Base-by-base conservation (phyloP, 37 sponge, comb jelly and placozoan species). In the Spongilla lacustris region DNA sequence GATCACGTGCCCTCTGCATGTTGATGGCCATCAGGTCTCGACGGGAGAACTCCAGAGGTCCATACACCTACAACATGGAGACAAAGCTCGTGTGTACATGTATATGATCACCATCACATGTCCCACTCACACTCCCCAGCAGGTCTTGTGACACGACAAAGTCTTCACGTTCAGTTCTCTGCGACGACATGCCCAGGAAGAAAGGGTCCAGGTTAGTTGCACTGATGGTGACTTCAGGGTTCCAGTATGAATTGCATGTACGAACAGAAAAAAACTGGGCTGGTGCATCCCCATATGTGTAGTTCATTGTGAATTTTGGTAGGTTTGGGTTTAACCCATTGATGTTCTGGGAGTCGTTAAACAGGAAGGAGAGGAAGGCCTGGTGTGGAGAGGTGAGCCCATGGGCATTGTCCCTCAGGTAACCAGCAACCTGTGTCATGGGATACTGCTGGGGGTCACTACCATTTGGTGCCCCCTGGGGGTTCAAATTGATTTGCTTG, bases 21-120 rank as follows among this genome's bases (percentile, higher is more conserved):
- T 96, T 96, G 67, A 94, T 74, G 34, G 98, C 98, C 95, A 98
- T 94, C 75, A 94, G 84, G 50, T 98, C 98, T 68, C 98, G 91
- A 30, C 98, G 85, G n/a, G 84, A 86, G 89, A 81, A 92, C 58
- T 98, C 95, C 73, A 96, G 84, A 5, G 95, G 94, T 30, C 98
- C 98, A 77, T 93, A 98, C 36, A 94, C 97, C 76, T 88, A 70
- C 4, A 36, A 77, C 31, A 22, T n/a, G 23, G 50, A 10, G 50
- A 13, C 46, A 81, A 8, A 66, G 2, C 36, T n/a, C n/a, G n/a
- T n/a, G n/a, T n/a, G n/a, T n/a, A n/a, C n/a, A n/a, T n/a, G n/a
- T n/a, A n/a, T 28, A 29, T 11, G 71, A 11, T 29, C 71, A 70
- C 71, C 46, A 70, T 28, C 4, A 27, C 49, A 37, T 37, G 8